phyloP scores from a whole-genome alignment of 2,797 vertebrate species.

The Phoeniculus purpureus region DNA sequence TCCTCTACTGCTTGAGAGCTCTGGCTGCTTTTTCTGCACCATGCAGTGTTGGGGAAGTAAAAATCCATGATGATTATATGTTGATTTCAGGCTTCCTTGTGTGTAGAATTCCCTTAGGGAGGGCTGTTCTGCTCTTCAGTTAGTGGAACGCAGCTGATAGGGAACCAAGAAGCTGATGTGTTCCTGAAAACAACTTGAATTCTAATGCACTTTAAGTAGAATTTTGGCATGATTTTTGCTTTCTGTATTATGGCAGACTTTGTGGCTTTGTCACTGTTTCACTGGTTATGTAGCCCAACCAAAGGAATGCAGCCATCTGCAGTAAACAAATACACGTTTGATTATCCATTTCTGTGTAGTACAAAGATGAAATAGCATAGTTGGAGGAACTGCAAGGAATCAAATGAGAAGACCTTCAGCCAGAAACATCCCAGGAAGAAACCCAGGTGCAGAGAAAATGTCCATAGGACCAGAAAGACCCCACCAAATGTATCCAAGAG shows the following conservation, averaged over 20 bases:
- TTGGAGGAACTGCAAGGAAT: no score
- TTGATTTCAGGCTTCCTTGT: background rate
- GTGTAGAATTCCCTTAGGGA: background rate
- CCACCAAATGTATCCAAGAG: no score
- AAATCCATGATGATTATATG: accelerated
- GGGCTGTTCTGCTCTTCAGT: background rate
- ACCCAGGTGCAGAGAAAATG: no score
- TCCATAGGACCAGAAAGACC: no score
- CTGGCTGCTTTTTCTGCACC: background rate
- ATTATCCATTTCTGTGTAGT: no score
- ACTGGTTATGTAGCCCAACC: no score
- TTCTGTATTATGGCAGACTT: background rate
- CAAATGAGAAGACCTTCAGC: no score
- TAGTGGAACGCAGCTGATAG: background rate
- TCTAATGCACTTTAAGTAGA: background rate
- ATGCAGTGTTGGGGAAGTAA: background rate
- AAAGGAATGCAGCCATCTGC: no score
- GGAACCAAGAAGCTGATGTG: background rate
- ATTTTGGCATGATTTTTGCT: background rate
- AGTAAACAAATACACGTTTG: no score
- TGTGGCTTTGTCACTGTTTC: background rate
- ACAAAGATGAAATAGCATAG: no score
- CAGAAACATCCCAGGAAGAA: no score
- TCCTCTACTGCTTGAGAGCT: background rate
- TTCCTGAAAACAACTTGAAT: background rate